Base-by-base conservation (phyloP, 2,888 invertebrate species). In the Eupithecia abbreviata region DNA sequence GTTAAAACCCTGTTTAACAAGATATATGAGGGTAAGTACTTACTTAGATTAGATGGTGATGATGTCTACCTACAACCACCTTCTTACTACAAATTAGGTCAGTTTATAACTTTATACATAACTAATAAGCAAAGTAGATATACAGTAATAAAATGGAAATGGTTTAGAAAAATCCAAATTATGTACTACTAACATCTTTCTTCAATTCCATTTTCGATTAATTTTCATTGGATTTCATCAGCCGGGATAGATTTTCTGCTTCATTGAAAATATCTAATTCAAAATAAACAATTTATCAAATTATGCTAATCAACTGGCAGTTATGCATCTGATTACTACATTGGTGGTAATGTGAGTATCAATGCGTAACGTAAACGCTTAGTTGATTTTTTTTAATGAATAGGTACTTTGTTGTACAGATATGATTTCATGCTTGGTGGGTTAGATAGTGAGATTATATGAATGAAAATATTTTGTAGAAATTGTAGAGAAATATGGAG, bases 341-440 rank as follows among this genome's bases (percentile, higher is more conserved):
- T 58, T 58, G 30, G 12, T n/a, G 51, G 18, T 58, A 55, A 65
- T 74, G 65, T 62, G 62, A 69, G 73, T 73, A 76, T 76, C 69
- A 66, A 58, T 71, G 69, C 58, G 45, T 72, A 69, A 58, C 42
- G 45, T 69, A 74, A 77, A 51, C 45, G 66, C 51, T 75, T 51
- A 71, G 45, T 45, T 47, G 10, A n/a, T 2, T 69, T 43, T 18
- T 66, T 66, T 10, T 18, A 58, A 62, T 62, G 30, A 62, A 30
- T 62, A 30, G 30, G 30, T 30, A 62, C 62, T 62, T 18, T 30
- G 65, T 69, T 74, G 55, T 73, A 75, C 79, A 79, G 76, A 79
- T 82, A 79, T 82, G 76, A 82, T 84, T 86, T 85, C 86, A 88
- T 83, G 86, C 86, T 81, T 77, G 82, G 76, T 87, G 85, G 85